phyloP scores from a whole-genome alignment of 2,888 invertebrate genomes.

The Zhengitettix transpicula region DNA sequence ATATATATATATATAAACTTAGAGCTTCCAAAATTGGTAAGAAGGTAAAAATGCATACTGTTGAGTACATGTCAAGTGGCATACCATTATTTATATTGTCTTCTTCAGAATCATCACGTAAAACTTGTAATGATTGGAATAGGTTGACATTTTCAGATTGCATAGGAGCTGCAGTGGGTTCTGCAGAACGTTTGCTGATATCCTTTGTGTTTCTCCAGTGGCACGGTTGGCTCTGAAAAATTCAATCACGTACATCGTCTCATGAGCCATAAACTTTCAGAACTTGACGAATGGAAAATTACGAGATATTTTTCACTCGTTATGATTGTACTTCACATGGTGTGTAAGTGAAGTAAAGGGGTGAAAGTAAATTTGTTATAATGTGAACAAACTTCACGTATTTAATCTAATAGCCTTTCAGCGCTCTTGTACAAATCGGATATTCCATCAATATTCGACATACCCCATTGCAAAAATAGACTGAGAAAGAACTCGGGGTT shows the following conservation, averaged over 20 bases:
- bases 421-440: no score
- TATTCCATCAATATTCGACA: no score
- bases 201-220: slow-evolving; percentile 83
- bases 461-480: no score
- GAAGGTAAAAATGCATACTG: not conserved
- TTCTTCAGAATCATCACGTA: slow-evolving; percentile 65
- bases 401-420: no score
- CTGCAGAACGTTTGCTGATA: slow-evolving; percentile 54
- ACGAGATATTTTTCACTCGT: no score
- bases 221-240: slow-evolving; percentile 77
- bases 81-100: slow-evolving; percentile 20
- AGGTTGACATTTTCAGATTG: slow-evolving; percentile 79
- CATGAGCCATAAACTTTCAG: no score
- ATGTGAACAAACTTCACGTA: no score
- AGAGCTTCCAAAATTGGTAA: not conserved
- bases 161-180: slow-evolving; percentile 28
- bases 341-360: no score
- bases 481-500: no score
- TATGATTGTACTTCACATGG: no score
- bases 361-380: no score
- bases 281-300: no score
- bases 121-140: slow-evolving; percentile 72
- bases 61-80: not conserved
- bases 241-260: not conserved
- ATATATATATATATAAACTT: not conserved